Base-by-base conservation (phyloP, 1,140 invertebrate species). In the Hypsibius dujardini region DNA sequence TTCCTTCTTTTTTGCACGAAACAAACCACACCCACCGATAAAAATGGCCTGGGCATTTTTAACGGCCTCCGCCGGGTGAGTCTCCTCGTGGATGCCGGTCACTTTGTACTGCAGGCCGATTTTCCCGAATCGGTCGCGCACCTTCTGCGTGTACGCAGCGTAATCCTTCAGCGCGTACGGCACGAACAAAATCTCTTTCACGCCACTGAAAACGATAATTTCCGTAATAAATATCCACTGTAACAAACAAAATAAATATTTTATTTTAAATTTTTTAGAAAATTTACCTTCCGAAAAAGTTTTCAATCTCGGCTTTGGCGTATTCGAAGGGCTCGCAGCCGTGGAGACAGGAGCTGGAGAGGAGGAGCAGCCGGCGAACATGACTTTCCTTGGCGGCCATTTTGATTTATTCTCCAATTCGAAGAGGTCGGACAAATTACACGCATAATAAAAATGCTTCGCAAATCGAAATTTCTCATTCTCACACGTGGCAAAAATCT, bases 81-180 rank as follows among this genome's bases (percentile, higher is more conserved):
- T 60, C 50, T 78, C 80, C 60, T 82, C 80, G 77, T 89, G 87
- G 69, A 88, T 81, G 14, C 87, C 85, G 72, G 81, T 80, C 1
- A 88, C 81, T 70, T 82, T 73, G 74, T 83, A 86, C 14, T 62
- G 47, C 72, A 75, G 76, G 79, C 87, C 87, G 83, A 85, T 86
- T 40, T 83, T 79, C 59, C 79, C 78, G 69, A 89, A 82, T 40
- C 83, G 83, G 74, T 82, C 79, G 71, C 79, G 80, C 1, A 87
- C 83, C 77, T 81, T 86, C 2, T 80, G 78, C 1, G 86, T 84
- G 77, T 90, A 90, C 42, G 77, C 79, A 77, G 88, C 84, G 79
- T 86, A 82, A 75, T 87, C 80, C 40, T 79, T 81, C 74, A 85
- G 70, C 2, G 88, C 88, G 81, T 88, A 90, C 1, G 88, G 88